Evolutionary conservation across 1,140 invertebrate genomes (phyloP), one percentile per base, ranked within the genome.

Genomic region (Goniozus legneri): DNA sequence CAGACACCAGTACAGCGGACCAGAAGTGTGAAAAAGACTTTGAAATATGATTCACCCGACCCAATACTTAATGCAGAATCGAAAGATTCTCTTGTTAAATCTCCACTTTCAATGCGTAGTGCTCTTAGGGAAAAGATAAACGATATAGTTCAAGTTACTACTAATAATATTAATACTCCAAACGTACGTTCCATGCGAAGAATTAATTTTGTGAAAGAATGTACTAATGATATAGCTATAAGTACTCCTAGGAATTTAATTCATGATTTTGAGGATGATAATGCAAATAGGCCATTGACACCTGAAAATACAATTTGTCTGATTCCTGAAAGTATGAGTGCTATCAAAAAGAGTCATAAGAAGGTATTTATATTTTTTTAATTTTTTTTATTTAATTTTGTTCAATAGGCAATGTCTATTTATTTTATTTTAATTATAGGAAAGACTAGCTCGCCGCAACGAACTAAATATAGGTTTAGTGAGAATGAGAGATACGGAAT

Each of bases 321-420:
- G 15, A 43, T 73, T 32, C 71, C 71, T 1, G 67, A 71, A 33
- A 71, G 67, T 34, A 70, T 67, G 62, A 72, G 68, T 38, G 64
- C 67, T 36, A 72, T 73, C 14, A 72, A 73, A 16, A 70, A 64
- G 16, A 72, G 69, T 8, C 69, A 73, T 34, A 69, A 60, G 44
- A 72, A 73, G 65, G 71, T 73, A 64, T 53, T 6, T n/a, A 37
- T 19, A 8, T 18, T 15, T 35, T 30, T 35, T 18, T n/a, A 39
- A 44, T 49, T 40, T 39, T 27, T 37, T 1, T 8, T 24, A 38
- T 60, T 39, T 31, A 14, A 36, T 8, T 13, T 15, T 15, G 15
- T 15, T 31, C 14, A 32, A 36, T 8, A 13, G 4, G 20, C 7
- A 35, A 34, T 19, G 3, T 30, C 24, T 38, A 43, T 37, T 42